Base-by-base conservation (phyloP, 2,113 vertebrate genomes). In the Pipa parva region DNA sequence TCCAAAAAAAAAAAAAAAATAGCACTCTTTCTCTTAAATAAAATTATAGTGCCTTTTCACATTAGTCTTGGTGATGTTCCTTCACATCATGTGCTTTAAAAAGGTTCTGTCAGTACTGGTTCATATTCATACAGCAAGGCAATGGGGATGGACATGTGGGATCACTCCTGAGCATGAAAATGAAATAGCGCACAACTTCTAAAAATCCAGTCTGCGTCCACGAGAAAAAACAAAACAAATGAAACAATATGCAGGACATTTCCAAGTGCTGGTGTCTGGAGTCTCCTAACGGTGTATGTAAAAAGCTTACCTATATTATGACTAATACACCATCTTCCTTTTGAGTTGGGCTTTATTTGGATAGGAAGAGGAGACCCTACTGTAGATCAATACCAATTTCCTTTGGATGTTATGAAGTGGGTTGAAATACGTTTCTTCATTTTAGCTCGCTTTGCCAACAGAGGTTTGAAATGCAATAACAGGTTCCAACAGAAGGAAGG, bases 251-350 rank as follows among this genome's bases (percentile, higher is more conserved):
- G 45, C 36, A 28, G 58, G 58, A 61, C 22, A 27, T 68, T 68
- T 68, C 46, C 66, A 70, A 55, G 66, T 70, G 66, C 66, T 70
- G 66, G 66, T 70, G 57, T 52, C 55, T 56, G 29, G 31, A 33
- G 20, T 58, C 57, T 60, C 51, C n/a, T 20, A 51, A 58, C 63
- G 59, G 21, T 26, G 56, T 68, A 25, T 51, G 18, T 59, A 52
- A 51, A n/a, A 68, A 68, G 24, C 65, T 33, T 25, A 18, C 22
- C 29, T 27, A 46, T 39, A 39, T 26, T n/a, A 25, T 21, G 48
- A 18, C 27, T 31, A 48, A 8, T 29, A 29, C 24, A 61, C 27
- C 27, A 24, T n/a, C 25, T 26, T 48, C 26, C 39, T 60, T 15
- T 25, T 51, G 7, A 22, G 33, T 21, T 10, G 29, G 27, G 45